A percentile compares a stretch with the other conserved stretches of the same genome.
phyloP scores from a whole-genome alignment of 1,140 invertebrate species.

The Metopolophium dirhodum region DNA sequence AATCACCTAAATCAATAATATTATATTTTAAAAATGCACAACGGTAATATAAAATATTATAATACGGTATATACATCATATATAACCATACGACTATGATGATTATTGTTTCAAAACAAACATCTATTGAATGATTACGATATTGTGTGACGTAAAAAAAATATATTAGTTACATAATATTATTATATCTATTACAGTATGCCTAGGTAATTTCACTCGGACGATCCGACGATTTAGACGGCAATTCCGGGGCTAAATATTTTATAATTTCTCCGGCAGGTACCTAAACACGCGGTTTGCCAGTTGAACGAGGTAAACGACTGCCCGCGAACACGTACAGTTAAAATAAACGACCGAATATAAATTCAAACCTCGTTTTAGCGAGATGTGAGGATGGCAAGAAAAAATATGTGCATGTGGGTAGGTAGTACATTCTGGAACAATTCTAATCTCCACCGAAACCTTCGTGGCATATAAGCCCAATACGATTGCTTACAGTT shows the following conservation, averaged over 20 bases:
- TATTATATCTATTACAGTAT: too few relatives aligned
- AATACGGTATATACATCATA: not conserved
- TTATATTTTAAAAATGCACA: not conserved
- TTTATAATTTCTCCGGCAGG: not conserved
- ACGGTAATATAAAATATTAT: not conserved
- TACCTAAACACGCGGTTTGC: not conserved
- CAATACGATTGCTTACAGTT: not conserved
- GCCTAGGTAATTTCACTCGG: not conserved
- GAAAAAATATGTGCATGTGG: slow-evolving; percentile 37
- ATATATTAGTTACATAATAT: too few relatives aligned
- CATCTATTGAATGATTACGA: not conserved
- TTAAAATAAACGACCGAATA: slow-evolving; percentile 35
- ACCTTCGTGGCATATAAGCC: not conserved
- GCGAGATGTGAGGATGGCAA: not conserved
- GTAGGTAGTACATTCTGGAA: not conserved
- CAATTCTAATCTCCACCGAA: slow-evolving; percentile 2
- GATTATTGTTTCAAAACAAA: not conserved
- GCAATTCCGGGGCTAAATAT: not conserved
- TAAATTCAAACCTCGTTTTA: slow-evolving; percentile 34
- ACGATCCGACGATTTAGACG: not conserved
- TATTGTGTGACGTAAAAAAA: not conserved
- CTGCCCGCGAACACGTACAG: slow-evolving; percentile 22
- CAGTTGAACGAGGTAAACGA: not conserved
- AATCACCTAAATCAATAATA: not conserved
- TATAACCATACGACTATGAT: not conserved